phyloP scores from a whole-genome alignment of 2,888 invertebrate species.

The Helicoverpa assulta region DNA sequence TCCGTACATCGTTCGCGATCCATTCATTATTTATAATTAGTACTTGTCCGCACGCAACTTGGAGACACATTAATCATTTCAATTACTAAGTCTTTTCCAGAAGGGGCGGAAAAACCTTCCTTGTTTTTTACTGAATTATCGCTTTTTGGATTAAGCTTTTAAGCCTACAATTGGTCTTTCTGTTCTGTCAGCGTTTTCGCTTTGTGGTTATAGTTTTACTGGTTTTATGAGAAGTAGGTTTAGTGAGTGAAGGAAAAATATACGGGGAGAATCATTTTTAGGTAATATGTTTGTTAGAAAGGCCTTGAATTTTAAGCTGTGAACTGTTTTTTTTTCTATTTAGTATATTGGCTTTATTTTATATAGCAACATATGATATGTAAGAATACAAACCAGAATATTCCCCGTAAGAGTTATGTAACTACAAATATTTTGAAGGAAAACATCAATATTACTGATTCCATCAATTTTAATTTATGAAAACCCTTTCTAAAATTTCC shows the following conservation, averaged over 20 bases:
- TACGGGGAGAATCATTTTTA: not conserved
- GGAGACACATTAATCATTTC: constrained; percentile 78
- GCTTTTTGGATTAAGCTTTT: constrained; percentile 48
- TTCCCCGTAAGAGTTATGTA: too few species aligned
- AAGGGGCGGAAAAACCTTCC: constrained; percentile 61
- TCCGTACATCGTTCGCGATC: constrained; percentile 56
- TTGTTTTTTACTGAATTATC: constrained; percentile 43
- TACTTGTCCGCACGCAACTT: constrained; percentile 67
- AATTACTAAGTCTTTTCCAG: constrained; percentile 72
- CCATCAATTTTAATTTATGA: constrained; percentile 1
- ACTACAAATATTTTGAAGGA: too few species aligned
- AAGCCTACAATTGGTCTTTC: constrained; percentile 19
- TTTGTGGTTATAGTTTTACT: not conserved
- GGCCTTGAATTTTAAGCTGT: too few species aligned
- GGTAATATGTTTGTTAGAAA: too few species aligned
- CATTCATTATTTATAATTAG: constrained; percentile 86
- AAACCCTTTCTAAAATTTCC: constrained; percentile 14
- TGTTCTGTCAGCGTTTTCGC: constrained; percentile 25
- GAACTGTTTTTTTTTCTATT: too few species aligned
- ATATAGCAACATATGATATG: too few species aligned
- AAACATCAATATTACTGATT: constrained; percentile 1
- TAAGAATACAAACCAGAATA: too few species aligned
- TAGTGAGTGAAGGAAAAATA: not conserved
- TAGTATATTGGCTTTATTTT: too few species aligned
- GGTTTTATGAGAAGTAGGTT: not conserved